A percentile compares a stretch with the other conserved stretches of the same genome.
These are phyloP conservation scores for Micrastur ruficollis DNA, from an alignment of 2,797 vertebrate genomes.

Conservation along the genomic window DNA sequence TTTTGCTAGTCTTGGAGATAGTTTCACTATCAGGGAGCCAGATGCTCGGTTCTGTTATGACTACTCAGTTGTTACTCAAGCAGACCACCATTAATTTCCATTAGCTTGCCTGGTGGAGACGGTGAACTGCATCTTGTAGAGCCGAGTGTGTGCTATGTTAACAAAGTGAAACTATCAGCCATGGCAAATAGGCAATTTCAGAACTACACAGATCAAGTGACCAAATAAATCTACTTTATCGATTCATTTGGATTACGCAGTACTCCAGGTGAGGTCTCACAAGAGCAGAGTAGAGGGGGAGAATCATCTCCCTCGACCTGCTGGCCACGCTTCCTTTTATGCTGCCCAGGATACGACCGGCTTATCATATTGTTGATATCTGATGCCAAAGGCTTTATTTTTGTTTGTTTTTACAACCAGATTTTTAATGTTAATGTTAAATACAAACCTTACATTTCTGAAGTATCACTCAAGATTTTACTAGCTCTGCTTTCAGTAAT, in stretches of 20 bases:
- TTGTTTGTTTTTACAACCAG: not conserved
- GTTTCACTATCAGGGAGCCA: not conserved
- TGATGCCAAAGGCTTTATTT: not conserved
- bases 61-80: not conserved
- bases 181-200: not conserved
- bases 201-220: not conserved
- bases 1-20: not conserved
- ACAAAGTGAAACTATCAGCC: not conserved
- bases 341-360: accelerated
- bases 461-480: not conserved
- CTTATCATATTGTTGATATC: not conserved
- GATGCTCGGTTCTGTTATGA: not conserved
- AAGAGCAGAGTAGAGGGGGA: not conserved
- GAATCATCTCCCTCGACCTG: accelerated
- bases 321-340: accelerated
- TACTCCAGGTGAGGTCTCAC: not conserved
- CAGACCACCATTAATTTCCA: not conserved
- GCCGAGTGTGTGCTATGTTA: not conserved
- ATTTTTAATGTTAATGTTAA: not conserved
- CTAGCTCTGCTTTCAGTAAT: not conserved
- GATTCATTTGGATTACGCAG: not conserved
- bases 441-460: not conserved
- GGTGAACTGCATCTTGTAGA: not conserved
- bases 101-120: not conserved
- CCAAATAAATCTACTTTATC: not conserved